Base-by-base conservation (phyloP, 2,888 invertebrate genomes). In the Atrina japonica region DNA sequence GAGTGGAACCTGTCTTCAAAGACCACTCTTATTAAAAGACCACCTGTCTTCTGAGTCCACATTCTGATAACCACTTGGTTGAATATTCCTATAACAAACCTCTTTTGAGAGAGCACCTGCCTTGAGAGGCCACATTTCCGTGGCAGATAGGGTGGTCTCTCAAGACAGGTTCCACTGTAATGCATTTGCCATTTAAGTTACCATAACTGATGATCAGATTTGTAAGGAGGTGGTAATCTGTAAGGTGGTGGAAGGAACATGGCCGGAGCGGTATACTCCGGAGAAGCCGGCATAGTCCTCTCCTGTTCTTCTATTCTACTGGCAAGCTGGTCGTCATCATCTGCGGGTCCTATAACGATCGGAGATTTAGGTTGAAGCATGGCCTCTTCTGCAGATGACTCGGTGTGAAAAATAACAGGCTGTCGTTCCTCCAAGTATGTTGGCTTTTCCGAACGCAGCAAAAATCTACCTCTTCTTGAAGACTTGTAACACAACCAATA, bases 331-430 rank as follows among this genome's bases (percentile, higher is more conserved):
- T 78, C 76, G 35, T 55, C 35, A 23, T 76, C 65, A 49, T 77
- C 76, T 53, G 81, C 82, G n/a, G 74, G 67, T 0, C 80, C 77
- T 35, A 86, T 64, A 9, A 83, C 72, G 11, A 80, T 55, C 5
- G 86, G 83, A 35, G 72, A 66, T 45, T 78, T 77, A 3, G 85
- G 79, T 47, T 80, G 80, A 7, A 77, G 70, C 0, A 70, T 74
- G 9, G 81, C 68, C 35, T 84, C 84, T 11, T 80, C 76, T 69
- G 79, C 74, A 52, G 83, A 83, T 21, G 83, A 43, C 55, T 87
- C 87, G 16, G 82, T 82, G 18, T 84, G 86, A 41, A 87, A 80
- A 41, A 86, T 80, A 9, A 86, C 82, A 1, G 86, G 86, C 11
- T 83, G 78, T 21, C 86, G 73, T 45, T 86, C 84, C 45, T 84